These are phyloP conservation scores for Oceanodroma leucorhoa DNA, from an alignment of 2,797 vertebrate genomes.

Conservation along the genomic window DNA sequence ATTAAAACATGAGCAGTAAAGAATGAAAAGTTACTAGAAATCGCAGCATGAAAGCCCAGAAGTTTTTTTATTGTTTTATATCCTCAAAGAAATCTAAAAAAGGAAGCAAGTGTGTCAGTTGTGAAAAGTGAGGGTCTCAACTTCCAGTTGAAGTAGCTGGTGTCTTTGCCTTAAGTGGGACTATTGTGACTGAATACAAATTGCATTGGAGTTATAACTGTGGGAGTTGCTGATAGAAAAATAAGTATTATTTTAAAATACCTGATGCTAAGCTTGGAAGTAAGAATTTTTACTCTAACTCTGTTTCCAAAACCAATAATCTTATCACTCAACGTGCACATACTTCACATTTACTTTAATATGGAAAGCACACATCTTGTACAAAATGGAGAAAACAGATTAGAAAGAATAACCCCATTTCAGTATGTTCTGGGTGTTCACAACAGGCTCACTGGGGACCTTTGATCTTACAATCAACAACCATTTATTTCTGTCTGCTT, in stretches of 20 bases:
- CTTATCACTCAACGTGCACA: neutral
- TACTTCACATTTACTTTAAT: neutral
- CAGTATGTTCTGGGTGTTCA: neutral
- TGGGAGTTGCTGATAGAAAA: neutral
- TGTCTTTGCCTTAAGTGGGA: neutral
- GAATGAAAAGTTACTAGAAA: neutral
- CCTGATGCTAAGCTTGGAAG: neutral
- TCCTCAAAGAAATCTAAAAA: neutral
- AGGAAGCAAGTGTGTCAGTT: neutral
- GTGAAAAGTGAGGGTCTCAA: neutral
- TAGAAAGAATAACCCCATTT: neutral
- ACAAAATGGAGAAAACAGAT: neutral
- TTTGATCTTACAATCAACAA: conserved; percentile 24
- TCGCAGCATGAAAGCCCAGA: neutral
- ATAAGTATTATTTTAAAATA: neutral
- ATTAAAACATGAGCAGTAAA: neutral
- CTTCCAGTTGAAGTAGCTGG: neutral
- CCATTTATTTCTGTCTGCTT: neutral
- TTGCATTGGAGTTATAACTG: neutral
- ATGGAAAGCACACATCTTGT: neutral
- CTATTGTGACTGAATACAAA: neutral
- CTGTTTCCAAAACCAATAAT: neutral
- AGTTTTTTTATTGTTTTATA: neutral
- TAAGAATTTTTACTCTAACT: neutral
- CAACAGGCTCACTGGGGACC: neutral